Conservation (phyloP, 2,113 vertebrate genomes). For the Crotalus horridus region DNA sequence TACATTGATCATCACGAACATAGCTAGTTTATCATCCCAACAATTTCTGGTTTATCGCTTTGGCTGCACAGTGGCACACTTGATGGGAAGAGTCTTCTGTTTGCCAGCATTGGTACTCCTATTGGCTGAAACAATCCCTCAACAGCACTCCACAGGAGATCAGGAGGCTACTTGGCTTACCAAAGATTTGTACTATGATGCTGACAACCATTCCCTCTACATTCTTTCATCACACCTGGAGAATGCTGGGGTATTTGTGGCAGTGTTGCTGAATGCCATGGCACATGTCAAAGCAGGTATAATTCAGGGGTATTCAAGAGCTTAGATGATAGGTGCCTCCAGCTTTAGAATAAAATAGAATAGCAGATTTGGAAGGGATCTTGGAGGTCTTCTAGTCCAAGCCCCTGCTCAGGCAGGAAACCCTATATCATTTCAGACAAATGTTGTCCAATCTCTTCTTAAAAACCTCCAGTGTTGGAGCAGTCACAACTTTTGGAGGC, state of each 20-base stretch:
- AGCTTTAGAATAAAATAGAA: neutral
- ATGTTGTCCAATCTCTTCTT: too few relatives aligned
- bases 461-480: too few relatives aligned
- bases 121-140: constrained; percentile 70
- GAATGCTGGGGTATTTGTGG: constrained; percentile 72
- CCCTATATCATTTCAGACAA: too few relatives aligned
- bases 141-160: neutral
- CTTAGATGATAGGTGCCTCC: neutral
- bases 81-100: constrained; percentile 59
- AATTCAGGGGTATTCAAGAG: neutral
- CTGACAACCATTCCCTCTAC: constrained; percentile 74
- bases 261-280: constrained; percentile 73
- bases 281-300: constrained; percentile 75
- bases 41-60: constrained; percentile 75
- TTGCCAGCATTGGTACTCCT: constrained; percentile 70
- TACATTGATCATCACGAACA: constrained; percentile 64
- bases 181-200: constrained; percentile 75
- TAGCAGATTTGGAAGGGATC: too few relatives aligned
- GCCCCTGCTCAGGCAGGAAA: too few relatives aligned
- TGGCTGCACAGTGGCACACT: constrained; percentile 71
- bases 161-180: neutral
- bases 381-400: too few relatives aligned
- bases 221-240: constrained; percentile 69
- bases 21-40: constrained; percentile 72
- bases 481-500: too few relatives aligned